Percentiles rank a stretch among this genome's conserved stretches.
phyloP scores from a whole-genome alignment of 2,888 invertebrate species.

The Platycheirus albimanus region DNA sequence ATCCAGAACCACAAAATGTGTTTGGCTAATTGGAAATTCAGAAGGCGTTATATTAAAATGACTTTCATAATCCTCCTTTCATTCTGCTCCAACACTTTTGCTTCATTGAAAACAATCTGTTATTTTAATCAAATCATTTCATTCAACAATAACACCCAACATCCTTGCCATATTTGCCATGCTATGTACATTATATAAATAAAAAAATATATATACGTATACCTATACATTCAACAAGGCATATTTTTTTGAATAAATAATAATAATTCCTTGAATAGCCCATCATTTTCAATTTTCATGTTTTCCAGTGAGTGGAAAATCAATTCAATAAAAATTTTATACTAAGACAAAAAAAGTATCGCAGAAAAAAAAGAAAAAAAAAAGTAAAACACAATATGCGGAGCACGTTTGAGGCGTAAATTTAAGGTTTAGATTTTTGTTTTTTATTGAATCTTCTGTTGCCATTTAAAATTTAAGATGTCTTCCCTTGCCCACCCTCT shows the following conservation, averaged over 20 bases:
- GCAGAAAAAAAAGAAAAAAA: not conserved
- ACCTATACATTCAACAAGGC: constrained; percentile 4
- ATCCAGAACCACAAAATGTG: too few relatives aligned
- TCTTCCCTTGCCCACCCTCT: not conserved
- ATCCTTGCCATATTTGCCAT: not conserved
- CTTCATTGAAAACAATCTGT: constrained; percentile 16
- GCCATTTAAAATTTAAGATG: constrained; percentile 28
- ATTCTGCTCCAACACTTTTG: not conserved
- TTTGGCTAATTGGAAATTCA: not conserved
- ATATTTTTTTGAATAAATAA: constrained; percentile 49
- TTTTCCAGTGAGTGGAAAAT: constrained; percentile 25
- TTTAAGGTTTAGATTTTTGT: constrained; percentile 46
- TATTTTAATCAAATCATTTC: constrained; percentile 15
- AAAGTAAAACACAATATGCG: not conserved
- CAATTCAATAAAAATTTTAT: constrained; percentile 45
- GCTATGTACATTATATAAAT: too few relatives aligned
- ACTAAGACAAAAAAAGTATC: constrained; percentile 24
- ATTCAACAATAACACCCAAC: not conserved
- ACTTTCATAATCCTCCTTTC: not conserved
- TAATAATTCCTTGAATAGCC: constrained; percentile 23
- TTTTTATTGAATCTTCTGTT: constrained; percentile 38
- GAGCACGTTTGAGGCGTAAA: constrained; percentile 53
- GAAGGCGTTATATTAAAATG: not conserved
- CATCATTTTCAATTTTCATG: constrained; percentile 24
- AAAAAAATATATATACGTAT: too few relatives aligned